Evolutionary conservation across 2,113 vertebrate species (phyloP), one percentile per base, ranked within the genome.

Genomic region (Chaetodon auriga): DNA sequence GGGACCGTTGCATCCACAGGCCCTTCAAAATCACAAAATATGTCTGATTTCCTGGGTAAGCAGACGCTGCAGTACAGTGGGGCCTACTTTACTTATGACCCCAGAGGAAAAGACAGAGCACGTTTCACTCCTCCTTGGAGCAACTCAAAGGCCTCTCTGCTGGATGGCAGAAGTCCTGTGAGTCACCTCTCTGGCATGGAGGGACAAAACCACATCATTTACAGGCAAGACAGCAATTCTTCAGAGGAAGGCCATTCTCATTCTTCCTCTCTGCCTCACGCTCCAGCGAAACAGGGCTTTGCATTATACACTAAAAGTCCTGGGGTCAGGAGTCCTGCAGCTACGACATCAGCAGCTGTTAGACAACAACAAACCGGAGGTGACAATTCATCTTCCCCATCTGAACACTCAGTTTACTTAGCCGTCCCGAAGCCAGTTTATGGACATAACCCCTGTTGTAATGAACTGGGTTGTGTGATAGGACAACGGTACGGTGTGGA

Each of bases 391-490:
- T 85, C 91, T 48, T 88, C 48, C 15, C 63, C 90, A 0, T 74
- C 94, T 0, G 87, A 91, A 25, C 89, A 64, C 69, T 86, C 93
- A n/a, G 78, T 91, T 23, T 90, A 93, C 5, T 60, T 99, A 68
- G 96, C 96, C 0, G 88, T 96, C 9, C 98, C 98, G 64, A 97
- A 93, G 66, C 97, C 98, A 0, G 68, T 99, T 63, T 99, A 99
- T 4, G 89, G 95, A 73, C 95, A 90, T 38, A 96, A 92, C 0
- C 74, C 93, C 6, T 96, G 95, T 85, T 97, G 95, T 21, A 5
- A 90, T 49, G 92, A 96, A 6, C 49, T 90, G 65, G 90, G 93
- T 49, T 96, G 93, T 76, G 55, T 90, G 41, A 83, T 95, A 38
- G 89, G 94, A 41, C 80, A 87, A 11, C 80, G 92, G 19, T 95